Base-by-base conservation (phyloP, 1,140 invertebrate species). In the Drosophila carrolli region DNA sequence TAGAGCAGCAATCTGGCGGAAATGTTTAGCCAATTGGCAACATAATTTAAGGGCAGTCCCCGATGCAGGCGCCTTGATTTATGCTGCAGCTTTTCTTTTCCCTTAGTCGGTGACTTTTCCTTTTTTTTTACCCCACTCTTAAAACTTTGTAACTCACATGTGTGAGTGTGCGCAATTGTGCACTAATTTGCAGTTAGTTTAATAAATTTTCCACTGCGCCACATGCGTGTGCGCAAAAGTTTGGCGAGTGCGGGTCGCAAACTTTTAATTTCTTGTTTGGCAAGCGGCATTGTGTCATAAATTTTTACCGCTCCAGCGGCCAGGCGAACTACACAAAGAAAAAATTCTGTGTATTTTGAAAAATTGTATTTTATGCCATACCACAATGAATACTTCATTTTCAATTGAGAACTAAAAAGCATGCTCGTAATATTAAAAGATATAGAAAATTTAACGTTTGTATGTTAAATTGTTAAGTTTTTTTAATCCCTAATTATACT, bases 191-290 rank as follows among this genome's bases (percentile, higher is more conserved):
- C 78, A 78, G 82, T 85, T 78, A 73, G 78, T 81, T 85, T 85
- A 85, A 85, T 81, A 86, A 81, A 85, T 85, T 84, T 75, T 74
- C 41, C 60, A 71, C 56, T 81, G 82, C 81, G 54, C 62, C 65
- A 78, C 77, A 85, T 85, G 76, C 78, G 80, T 83, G 75, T 63
- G 72, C 73, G 73, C 48, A 86, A 71, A 85, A 84, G 75, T 78
- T 80, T 81, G 75, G 56, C 58, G 47, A 66, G 80, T 83, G 68
- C 70, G 63, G 75, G 80, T 83, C 75, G 76, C 51, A 84, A 84
- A 84, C 55, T 85, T 85, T 85, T 81, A 85, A 85, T 85, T 85
- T 86, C 81, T 86, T 85, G 82, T 81, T 85, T 85, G 82, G 82
- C 77, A 85, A 76, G 74, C 62, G 65, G 56, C 75, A 67, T 65